Base-by-base conservation (phyloP, 2,113 vertebrate species). In the Actenoides hombroni region DNA sequence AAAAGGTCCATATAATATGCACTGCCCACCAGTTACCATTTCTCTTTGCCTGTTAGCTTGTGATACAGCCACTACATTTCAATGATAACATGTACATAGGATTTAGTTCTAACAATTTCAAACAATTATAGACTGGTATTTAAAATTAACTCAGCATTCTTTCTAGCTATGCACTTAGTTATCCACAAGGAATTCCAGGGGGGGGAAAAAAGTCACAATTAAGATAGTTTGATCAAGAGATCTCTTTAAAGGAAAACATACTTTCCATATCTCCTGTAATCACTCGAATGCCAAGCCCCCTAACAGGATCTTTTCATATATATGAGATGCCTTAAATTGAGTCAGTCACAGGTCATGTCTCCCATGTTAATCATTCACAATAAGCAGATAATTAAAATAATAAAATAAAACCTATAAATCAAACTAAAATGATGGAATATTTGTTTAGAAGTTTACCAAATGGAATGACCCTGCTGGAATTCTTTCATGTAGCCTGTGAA, bases 401-500 rank as follows among this genome's bases (percentile, higher is more conserved):
- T 64, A 91, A 40, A 60, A 86, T 33, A 85, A 44, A 53, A 77
- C 90, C 86, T 96, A 93, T 97, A 97, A 97, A 97, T 97, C 95
- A 97, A 93, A 87, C 88, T 87, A 81, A 76, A 96, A 95, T 96
- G 95, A 98, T 71, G 82, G 91, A 95, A 94, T 92, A 87, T 97
- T 95, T 98, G 95, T 97, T 97, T 96, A 97, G 97, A 97, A 97
- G 96, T 97, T 98, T 98, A 98, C 97, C 95, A 96, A 97, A 97
- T 90, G 96, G 97, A 97, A 96, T 91, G 94, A 97, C 97, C 97
- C 88, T 96, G 90, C 68, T 97, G 97, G 97, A 98, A 98, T 98
- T 98, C 97, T 96, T 97, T 97, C 96, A 97, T 97, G 97, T 76
- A 96, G 98, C 97, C 97, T 98, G 98, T 98, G 98, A 98, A 98